These are phyloP conservation scores for Sisor rabdophorus DNA, from an alignment of 2,113 vertebrate genomes.

Conservation along the genomic window DNA sequence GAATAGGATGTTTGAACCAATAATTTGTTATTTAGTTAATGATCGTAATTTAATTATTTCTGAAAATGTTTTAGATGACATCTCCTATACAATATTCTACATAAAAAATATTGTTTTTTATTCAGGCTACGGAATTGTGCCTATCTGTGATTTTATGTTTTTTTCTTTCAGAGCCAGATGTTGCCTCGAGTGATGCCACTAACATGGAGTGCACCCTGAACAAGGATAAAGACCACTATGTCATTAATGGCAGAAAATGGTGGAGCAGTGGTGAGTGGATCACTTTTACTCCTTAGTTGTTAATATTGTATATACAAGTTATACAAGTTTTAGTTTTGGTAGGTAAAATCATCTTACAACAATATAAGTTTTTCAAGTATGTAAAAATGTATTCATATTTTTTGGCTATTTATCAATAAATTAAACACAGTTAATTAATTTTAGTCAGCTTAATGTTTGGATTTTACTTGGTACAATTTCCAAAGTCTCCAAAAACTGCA, in stretches of 20 bases:
- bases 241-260: conserved; percentile 91
- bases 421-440: too few species aligned
- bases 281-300: neutral
- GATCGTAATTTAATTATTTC: too few species aligned
- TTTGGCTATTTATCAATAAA: too few species aligned
- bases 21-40: too few species aligned
- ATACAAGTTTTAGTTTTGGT: neutral
- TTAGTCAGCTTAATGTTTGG: too few species aligned
- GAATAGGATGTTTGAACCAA: too few species aligned
- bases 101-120: neutral
- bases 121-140: neutral
- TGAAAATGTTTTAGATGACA: too few species aligned
- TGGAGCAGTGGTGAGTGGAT: conserved; percentile 86
- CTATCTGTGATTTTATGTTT: neutral
- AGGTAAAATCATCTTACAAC: neutral
- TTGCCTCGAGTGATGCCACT: conserved; percentile 91
- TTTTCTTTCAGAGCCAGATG: conserved; percentile 77
- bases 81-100: too few species aligned
- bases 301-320: too few species aligned
- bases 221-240: conserved; percentile 68
- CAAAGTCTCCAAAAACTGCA: too few species aligned
- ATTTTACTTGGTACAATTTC: too few species aligned
- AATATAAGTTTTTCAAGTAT: neutral
- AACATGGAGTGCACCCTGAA: conserved; percentile 83
- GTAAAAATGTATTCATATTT: too few species aligned